phyloP scores from a whole-genome alignment of 2,113 vertebrate genomes.

The Pantherophis guttatus region DNA sequence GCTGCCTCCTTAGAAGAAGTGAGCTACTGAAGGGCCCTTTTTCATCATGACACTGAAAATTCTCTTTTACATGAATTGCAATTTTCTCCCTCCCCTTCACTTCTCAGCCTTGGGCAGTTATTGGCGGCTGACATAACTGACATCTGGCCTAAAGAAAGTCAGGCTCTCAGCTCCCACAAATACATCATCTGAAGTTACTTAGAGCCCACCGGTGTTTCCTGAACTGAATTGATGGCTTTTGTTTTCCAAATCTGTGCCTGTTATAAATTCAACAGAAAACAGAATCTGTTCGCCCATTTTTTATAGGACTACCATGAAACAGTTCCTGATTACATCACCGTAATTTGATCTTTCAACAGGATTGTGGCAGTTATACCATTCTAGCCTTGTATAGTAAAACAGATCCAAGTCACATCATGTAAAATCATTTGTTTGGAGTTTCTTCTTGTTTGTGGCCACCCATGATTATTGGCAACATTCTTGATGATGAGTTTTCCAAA shows the following conservation, averaged over 20 bases:
- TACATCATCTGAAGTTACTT: neutral
- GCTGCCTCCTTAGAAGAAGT: neutral
- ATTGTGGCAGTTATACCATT: slow-evolving; percentile 47
- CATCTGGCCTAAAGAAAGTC: neutral
- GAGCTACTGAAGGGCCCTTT: neutral
- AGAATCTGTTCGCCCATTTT: slow-evolving; percentile 46
- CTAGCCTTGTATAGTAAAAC: slow-evolving; percentile 36
- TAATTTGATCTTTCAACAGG: slow-evolving; percentile 60
- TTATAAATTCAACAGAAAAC: neutral
- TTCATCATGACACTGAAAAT: neutral
- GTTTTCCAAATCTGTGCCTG: slow-evolving; percentile 7
- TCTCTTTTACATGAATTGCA: neutral
- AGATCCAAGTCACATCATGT: slow-evolving; percentile 64
- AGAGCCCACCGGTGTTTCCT: neutral
- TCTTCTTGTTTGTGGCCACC: slow-evolving; percentile 74
- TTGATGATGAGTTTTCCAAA: slow-evolving; percentile 85
- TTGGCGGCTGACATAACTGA: neutral
- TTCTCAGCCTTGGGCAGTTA: neutral
- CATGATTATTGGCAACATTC: slow-evolving; percentile 60
- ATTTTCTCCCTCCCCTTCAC: neutral
- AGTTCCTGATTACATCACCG: slow-evolving; percentile 43
- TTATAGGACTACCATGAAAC: slow-evolving; percentile 52
- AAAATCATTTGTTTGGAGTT: slow-evolving; percentile 70
- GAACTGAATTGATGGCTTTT: neutral
- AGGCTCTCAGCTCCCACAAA: neutral